These are phyloP conservation scores for Orientallactaga bullata DNA, from an alignment of 2,113 vertebrate species.

Conservation along the genomic window DNA sequence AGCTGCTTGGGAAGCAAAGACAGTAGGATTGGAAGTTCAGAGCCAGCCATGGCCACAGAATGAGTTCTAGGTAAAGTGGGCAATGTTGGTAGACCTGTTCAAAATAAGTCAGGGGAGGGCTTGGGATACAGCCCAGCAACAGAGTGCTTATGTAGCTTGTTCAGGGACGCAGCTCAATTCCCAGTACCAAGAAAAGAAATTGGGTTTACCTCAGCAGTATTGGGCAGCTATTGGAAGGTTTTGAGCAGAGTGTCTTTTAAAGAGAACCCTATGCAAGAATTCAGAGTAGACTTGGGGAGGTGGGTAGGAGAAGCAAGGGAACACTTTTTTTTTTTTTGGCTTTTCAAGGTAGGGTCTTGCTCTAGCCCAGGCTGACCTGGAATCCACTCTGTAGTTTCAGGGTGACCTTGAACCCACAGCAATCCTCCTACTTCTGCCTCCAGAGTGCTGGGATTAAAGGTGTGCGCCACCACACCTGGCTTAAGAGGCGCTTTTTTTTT, in stretches of 20 bases:
- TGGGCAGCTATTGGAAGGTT: neutral
- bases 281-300: neutral
- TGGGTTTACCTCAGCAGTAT: neutral
- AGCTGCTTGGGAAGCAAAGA: neutral
- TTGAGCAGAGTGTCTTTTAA: slow-evolving; percentile 18
- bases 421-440: too few species aligned
- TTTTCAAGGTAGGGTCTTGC: too few species aligned
- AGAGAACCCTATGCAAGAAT: neutral
- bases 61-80: neutral
- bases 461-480: too few species aligned
- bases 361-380: too few species aligned
- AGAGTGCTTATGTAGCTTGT: neutral
- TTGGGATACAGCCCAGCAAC: neutral
- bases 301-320: neutral
- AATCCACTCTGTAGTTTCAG: too few species aligned
- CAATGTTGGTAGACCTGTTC: neutral
- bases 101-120: neutral
- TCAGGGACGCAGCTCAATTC: neutral
- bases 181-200: neutral
- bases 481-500: too few species aligned
- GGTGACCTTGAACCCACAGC: too few species aligned
- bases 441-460: too few species aligned
- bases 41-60: neutral
- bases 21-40: neutral
- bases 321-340: too few species aligned